A percentile compares a stretch with the other conserved stretches of the same genome.
Evolutionary conservation across 2,888 invertebrate species (phyloP).

Genomic region (Agriopis aurantiaria): DNA sequence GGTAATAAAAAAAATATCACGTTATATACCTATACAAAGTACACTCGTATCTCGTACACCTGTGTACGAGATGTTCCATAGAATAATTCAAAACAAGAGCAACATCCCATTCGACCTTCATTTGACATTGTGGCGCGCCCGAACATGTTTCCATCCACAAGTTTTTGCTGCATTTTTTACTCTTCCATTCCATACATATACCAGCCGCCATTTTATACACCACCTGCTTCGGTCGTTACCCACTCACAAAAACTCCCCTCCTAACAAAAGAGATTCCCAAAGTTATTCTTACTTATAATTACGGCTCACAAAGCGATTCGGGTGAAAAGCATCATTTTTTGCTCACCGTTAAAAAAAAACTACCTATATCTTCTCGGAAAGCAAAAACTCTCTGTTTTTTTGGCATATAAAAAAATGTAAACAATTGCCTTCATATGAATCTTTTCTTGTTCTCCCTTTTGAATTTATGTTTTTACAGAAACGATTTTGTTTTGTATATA

Average conservation of each 20-base stretch:
- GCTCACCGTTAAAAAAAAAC: constrained; percentile 68
- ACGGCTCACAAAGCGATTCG: constrained; percentile 77
- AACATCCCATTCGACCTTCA: constrained; percentile 67
- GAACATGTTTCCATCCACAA: constrained; percentile 57
- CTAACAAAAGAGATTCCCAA: constrained; percentile 81
- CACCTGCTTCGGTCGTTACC: constrained; percentile 85
- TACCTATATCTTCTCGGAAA: constrained; percentile 70
- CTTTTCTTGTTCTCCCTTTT: constrained; percentile 19
- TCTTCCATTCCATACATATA: constrained; percentile 60
- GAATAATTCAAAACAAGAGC: neutral
- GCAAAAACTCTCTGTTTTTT: constrained; percentile 69
- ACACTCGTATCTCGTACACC: too few species aligned
- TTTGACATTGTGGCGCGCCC: constrained; percentile 73
- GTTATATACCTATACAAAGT: too few species aligned
- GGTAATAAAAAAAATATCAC: too few species aligned
- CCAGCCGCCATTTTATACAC: constrained; percentile 76
- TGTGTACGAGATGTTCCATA: too few species aligned
- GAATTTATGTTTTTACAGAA: neutral
- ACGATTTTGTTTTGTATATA: neutral
- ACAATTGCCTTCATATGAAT: constrained; percentile 57
- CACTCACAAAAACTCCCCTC: constrained; percentile 81
- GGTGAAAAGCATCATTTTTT: constrained; percentile 73
- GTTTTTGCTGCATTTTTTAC: constrained; percentile 78
- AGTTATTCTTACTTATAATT: constrained; percentile 84
- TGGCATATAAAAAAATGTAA: constrained; percentile 77